phyloP scores from a whole-genome alignment of 2,888 invertebrate genomes.

The Dynastes tityus region DNA sequence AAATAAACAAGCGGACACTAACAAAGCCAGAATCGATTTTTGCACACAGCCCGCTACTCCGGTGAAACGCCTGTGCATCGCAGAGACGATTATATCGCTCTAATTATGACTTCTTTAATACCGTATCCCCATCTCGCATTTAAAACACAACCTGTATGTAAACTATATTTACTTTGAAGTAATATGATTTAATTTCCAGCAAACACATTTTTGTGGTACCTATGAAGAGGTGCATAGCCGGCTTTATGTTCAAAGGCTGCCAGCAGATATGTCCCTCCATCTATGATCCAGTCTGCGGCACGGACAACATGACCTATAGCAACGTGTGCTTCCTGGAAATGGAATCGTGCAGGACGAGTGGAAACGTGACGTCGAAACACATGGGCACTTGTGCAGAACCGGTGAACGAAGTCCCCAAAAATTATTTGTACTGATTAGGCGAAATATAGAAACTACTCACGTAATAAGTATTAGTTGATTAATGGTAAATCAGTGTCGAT shows the following conservation, averaged over 20 bases:
- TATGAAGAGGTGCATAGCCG: conserved; percentile 87
- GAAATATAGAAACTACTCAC: conserved; percentile 20
- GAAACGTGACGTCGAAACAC: conserved; percentile 83
- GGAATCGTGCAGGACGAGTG: conserved; percentile 90
- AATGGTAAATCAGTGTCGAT: conserved; percentile 32
- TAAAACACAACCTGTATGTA: no score
- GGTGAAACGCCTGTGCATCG: no score
- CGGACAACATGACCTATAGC: conserved; percentile 92
- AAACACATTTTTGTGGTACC: conserved; percentile 95
- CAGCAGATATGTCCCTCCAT: conserved; percentile 89
- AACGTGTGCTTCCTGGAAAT: conserved; percentile 94
- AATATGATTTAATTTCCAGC: conserved; percentile 70
- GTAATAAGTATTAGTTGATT: conserved; percentile 38
- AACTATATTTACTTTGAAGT: no score
- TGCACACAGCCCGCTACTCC: no score
- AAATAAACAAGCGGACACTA: no score
- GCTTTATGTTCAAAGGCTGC: conserved; percentile 90
- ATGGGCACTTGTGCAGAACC: conserved; percentile 91
- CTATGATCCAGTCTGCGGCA: conserved; percentile 94
- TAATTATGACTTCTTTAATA: no score
- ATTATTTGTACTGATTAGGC: conserved; percentile 82
- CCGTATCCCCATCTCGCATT: no score
- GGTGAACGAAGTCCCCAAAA: conserved; percentile 87
- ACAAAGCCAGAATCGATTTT: no score
- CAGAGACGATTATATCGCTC: no score